Base-by-base conservation (phyloP, 35 echinoderm and acorn worm genomes). In the Lytechinus variegatus region DNA sequence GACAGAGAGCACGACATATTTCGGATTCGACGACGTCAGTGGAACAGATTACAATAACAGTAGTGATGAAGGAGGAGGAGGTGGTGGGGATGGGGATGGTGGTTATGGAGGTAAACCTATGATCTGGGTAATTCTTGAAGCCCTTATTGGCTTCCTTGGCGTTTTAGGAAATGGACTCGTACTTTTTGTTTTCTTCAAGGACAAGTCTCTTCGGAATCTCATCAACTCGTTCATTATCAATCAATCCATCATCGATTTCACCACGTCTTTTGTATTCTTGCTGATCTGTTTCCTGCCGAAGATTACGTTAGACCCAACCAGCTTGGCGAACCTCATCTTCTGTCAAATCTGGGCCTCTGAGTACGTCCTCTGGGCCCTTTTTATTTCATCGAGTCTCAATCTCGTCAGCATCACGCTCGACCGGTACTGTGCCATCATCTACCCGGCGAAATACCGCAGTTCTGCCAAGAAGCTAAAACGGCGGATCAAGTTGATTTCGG, bases 211-310 rank as follows among this genome's bases (percentile, higher is more conserved):
- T 27, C 94, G 97, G 27, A 97, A 94, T 91, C 87, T 97, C 52
- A 95, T 97, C 86, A 99, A 99, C 93, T 94, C 97, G 27, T 96
- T 97, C 91, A 99, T 99, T 87, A 96, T 99, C 4, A 99, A 99
- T 79, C 98, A 99, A 87, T 96, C 98, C 14, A 52, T 97, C 27
- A 99, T 99, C 91, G 98, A 99, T 71, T 91, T 99, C 54, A 95
- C 95, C n/a, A 99, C 95, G 12, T 97, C 98, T 0, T 9, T 97
- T 1, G 96, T 97, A 10, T 99, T 97, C 86, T 86, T 99, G 24
- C 58, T 96, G 27, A 71, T 99, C 6, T 92, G 97, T 54, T 66
- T 99, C 27, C 92, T 96, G 3, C 98, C 98, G 10, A 95, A 29
- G 21, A 90, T 94, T 4, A 44, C 56, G 16, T 55, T 97, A 11